Percentiles rank a stretch among this genome's conserved stretches.
These are phyloP conservation scores for Tupiocoris notatus DNA, from an alignment of 2,888 invertebrate species.

Conservation along the genomic window DNA sequence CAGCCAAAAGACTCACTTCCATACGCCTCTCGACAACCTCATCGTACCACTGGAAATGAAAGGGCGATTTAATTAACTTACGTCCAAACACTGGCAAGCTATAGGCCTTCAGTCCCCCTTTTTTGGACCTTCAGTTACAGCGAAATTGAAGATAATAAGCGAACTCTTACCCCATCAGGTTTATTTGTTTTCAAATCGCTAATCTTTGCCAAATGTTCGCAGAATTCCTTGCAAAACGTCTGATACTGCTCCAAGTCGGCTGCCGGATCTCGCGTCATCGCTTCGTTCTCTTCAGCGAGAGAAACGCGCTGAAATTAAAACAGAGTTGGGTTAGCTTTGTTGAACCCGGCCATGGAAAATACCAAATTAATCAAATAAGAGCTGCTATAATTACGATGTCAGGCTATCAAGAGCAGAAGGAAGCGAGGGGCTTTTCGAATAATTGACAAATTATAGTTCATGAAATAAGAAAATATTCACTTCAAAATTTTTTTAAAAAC, in stretches of 20 bases:
- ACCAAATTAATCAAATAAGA: no score
- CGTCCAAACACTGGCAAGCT: background rate
- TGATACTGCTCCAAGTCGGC: constrained; percentile 68
- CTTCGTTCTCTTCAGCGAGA: constrained; percentile 72
- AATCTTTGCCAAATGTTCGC: constrained; percentile 68
- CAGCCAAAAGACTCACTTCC: constrained; percentile 72
- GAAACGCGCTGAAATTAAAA: constrained; percentile 62
- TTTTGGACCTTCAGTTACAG: background rate
- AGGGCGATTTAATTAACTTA: background rate
- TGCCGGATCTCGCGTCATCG: constrained; percentile 64
- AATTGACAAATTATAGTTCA: no score
- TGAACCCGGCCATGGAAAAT: no score
- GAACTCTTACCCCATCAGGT: constrained; percentile 58
- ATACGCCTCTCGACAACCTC: constrained; percentile 65
- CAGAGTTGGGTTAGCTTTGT: no score
- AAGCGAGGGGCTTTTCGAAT: no score
- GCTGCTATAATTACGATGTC: no score
- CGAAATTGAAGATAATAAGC: constrained; percentile 5
- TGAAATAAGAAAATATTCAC: no score
- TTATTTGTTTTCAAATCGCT: constrained; percentile 64
- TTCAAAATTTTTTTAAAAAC: no score
- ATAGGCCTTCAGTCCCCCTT: background rate
- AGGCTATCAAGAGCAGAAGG: no score
- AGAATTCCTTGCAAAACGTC: constrained; percentile 68
- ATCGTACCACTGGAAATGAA: constrained; percentile 45